Conservation (phyloP, 2,888 invertebrate genomes). For the Polyommatus iphigenia region DNA sequence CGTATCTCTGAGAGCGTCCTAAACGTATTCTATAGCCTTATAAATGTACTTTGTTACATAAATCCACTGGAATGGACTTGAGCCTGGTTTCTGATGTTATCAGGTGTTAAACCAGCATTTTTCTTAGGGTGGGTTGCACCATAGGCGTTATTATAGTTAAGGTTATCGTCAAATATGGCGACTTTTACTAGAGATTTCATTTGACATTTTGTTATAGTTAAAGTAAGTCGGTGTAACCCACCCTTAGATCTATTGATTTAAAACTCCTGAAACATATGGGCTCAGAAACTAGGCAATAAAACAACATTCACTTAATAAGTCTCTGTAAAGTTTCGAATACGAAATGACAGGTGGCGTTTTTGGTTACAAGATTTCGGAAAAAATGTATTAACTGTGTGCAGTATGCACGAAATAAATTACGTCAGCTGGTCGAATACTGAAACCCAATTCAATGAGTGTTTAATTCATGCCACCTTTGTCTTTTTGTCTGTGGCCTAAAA, state of each 20-base stretch:
- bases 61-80: slow-evolving; percentile 6
- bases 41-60: slow-evolving; percentile 15
- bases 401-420: slow-evolving; percentile 2
- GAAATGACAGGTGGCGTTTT: background rate
- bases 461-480: background rate
- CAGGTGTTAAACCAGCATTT: no score
- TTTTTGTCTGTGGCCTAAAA: background rate
- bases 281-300: background rate
- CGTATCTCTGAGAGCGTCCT: background rate
- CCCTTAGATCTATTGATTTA: no score
- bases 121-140: no score
- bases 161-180: no score
- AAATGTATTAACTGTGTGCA: background rate
- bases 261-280: no score
- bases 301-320: background rate
- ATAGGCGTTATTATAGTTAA: no score
- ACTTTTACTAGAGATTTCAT: no score
- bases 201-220: no score
- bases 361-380: background rate
- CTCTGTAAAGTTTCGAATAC: background rate
- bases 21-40: background rate
- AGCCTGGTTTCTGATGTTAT: background rate
- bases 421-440: background rate
- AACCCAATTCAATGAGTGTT: background rate
- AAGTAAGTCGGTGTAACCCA: no score